These are phyloP conservation scores for Drosophila oshimai DNA, from an alignment of 1,140 invertebrate species.

Conservation along the genomic window DNA sequence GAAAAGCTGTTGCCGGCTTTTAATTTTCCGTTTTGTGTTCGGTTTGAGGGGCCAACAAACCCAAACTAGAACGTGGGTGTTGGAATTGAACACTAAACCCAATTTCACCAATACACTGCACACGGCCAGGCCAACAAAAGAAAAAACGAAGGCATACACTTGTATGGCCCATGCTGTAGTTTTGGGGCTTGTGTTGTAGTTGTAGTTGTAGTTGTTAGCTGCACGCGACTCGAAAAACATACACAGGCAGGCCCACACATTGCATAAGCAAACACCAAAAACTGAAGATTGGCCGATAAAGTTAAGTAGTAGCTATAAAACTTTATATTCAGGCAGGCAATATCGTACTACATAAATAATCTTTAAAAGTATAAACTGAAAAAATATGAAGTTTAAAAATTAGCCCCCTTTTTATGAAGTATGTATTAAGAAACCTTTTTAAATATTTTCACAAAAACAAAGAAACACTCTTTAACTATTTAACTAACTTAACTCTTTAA, in stretches of 20 bases:
- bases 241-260: conserved; percentile 34
- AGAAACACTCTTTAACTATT: too few species aligned
- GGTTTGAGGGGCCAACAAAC: conserved; percentile 64
- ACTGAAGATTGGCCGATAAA: conserved; percentile 13
- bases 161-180: conserved; percentile 5
- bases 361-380: neutral
- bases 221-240: conserved; percentile 51
- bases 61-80: conserved; percentile 76
- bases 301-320: neutral
- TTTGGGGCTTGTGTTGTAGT: conserved; percentile 12
- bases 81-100: conserved; percentile 77
- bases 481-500: too few species aligned
- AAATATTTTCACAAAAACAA: too few species aligned
- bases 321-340: neutral
- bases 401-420: too few species aligned
- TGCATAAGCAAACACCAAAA: conserved; percentile 53
- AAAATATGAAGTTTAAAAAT: neutral
- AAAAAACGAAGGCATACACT: conserved; percentile 16
- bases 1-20: conserved; percentile 42
- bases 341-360: too few species aligned
- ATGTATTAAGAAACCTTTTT: too few species aligned
- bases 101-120: conserved; percentile 67
- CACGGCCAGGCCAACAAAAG: conserved; percentile 2
- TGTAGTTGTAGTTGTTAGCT: conserved; percentile 30
- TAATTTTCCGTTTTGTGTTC: conserved; percentile 4